Percentiles rank a stretch among this genome's conserved stretches.
phyloP scores from a whole-genome alignment of 2,888 invertebrate species.

The Drosophila formosana region DNA sequence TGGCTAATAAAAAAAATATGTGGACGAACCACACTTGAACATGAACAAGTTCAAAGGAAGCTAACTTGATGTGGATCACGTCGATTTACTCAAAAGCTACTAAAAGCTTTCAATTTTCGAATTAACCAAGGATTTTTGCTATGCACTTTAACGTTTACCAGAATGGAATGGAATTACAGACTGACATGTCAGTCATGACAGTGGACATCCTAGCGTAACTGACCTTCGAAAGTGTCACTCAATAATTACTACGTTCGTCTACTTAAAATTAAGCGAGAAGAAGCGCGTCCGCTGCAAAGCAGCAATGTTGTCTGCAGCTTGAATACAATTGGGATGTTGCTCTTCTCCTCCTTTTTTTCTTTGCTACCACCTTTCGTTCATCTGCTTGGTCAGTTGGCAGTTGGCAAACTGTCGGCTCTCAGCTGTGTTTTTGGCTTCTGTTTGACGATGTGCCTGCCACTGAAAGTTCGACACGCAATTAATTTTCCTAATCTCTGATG shows the following conservation, averaged over 20 bases:
- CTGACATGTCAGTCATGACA: too few relatives aligned
- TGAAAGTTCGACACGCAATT: conserved; percentile 64
- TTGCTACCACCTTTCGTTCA: not conserved
- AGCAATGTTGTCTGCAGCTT: not conserved
- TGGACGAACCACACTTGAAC: not conserved
- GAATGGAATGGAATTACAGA: too few relatives aligned
- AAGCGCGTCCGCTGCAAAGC: too few relatives aligned
- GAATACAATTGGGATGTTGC: not conserved
- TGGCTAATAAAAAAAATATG: not conserved
- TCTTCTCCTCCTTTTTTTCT: too few relatives aligned
- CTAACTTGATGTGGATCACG: conserved; percentile 17
- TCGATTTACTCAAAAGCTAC: conserved; percentile 4
- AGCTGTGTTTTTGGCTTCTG: conserved; percentile 15
- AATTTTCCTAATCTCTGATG: conserved; percentile 48
- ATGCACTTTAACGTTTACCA: not conserved
- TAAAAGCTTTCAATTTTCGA: conserved; percentile 38
- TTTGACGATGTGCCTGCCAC: conserved; percentile 38
- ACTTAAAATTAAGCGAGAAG: too few relatives aligned
- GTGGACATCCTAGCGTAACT: too few relatives aligned
- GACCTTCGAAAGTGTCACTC: too few relatives aligned
- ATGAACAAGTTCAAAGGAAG: not conserved
- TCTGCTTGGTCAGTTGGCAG: conserved; percentile 13
- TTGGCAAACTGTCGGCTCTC: conserved; percentile 20
- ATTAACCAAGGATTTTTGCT: conserved; percentile 22
- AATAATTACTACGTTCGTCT: too few relatives aligned